Percentiles rank a stretch among this genome's conserved stretches.
phyloP scores from a whole-genome alignment of 2,888 invertebrate genomes.

The Drosophila rellima region DNA sequence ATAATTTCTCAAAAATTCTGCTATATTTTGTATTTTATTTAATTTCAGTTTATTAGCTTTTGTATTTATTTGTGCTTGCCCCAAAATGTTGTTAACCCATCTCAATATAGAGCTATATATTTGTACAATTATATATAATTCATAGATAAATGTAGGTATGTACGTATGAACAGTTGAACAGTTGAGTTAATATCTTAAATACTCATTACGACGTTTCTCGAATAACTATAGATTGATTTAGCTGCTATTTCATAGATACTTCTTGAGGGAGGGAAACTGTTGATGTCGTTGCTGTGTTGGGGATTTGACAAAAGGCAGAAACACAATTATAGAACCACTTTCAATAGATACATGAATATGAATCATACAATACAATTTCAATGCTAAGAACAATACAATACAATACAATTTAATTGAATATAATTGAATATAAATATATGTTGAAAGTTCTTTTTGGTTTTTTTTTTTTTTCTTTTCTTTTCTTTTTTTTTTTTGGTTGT shows the following conservation, averaged over 20 bases:
- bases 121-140: conserved; percentile 13
- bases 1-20: conserved; percentile 13
- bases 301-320: conserved; percentile 34
- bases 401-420: conserved; percentile 40
- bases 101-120: conserved; percentile 23
- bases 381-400: conserved; percentile 56
- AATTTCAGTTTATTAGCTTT: background rate
- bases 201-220: conserved; percentile 4
- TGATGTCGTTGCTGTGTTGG: conserved; percentile 10
- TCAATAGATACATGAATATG: conserved; percentile 30
- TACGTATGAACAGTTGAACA: conserved; percentile 32
- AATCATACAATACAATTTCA: conserved; percentile 37
- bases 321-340: conserved; percentile 39
- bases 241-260: conserved; percentile 23
- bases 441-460: conserved; percentile 12
- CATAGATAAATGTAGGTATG: conserved; percentile 7
- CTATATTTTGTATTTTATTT: conserved; percentile 3
- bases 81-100: conserved; percentile 11
- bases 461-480: background rate
- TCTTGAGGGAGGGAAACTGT: conserved; percentile 7
- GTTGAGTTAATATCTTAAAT: conserved; percentile 30
- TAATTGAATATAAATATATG: conserved; percentile 36
- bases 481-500: background rate
- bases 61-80: conserved; percentile 11
- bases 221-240: conserved; percentile 18